phyloP scores from a whole-genome alignment of 1,140 invertebrate genomes.

The Lepidostoma basale region DNA sequence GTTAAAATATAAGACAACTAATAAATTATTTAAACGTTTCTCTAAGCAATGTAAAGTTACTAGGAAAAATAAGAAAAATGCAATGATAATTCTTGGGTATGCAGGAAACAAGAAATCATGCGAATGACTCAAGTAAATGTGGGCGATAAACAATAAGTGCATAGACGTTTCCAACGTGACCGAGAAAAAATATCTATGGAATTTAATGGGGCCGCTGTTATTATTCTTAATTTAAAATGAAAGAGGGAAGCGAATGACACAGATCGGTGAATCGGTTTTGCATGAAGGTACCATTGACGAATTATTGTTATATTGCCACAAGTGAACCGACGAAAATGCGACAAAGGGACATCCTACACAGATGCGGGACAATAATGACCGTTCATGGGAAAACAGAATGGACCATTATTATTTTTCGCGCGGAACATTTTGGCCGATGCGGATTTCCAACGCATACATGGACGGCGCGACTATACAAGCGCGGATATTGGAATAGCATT shows the following conservation, averaged over 20 bases:
- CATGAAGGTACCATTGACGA: slow-evolving; percentile 3
- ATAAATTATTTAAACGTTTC: too few relatives aligned
- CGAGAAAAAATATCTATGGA: too few relatives aligned
- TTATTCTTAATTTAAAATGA: too few relatives aligned
- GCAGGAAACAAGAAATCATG: slow-evolving; percentile 5
- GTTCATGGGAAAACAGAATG: slow-evolving; percentile 10
- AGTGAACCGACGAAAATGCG: slow-evolving; percentile 4
- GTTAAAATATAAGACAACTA: too few relatives aligned
- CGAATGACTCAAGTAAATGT: not conserved
- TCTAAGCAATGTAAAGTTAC: too few relatives aligned
- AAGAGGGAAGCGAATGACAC: not conserved
- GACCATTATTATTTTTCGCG: slow-evolving; percentile 19
- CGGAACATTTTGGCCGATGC: slow-evolving; percentile 12
- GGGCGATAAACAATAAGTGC: not conserved
- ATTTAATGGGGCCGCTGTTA: too few relatives aligned
- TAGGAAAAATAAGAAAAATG: too few relatives aligned
- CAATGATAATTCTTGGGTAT: not conserved
- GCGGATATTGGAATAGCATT: too few relatives aligned
- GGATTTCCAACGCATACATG: slow-evolving; percentile 6
- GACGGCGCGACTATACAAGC: too few relatives aligned
- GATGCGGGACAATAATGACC: not conserved
- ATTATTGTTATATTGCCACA: not conserved
- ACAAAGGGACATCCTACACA: slow-evolving; percentile 18
- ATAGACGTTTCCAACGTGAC: not conserved
- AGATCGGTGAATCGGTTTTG: slow-evolving; percentile 9